A percentile compares a stretch with the other conserved stretches of the same genome.
Evolutionary conservation across 2,797 vertebrate species (phyloP).

Genomic region (Fistularia tabacaria): DNA sequence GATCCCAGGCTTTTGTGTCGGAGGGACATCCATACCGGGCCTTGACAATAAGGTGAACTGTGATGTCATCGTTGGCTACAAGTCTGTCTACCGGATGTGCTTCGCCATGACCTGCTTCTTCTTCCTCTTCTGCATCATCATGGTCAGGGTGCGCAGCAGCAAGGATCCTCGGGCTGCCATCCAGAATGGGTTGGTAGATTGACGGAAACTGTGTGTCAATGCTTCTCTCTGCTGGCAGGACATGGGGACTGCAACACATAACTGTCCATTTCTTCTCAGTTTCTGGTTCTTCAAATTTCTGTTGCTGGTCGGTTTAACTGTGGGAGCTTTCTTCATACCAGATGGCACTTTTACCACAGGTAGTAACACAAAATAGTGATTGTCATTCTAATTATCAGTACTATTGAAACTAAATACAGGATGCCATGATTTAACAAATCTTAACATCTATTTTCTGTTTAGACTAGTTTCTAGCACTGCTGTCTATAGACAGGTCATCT

Average conservation of each 20-base stretch:
- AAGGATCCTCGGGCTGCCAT: slow-evolving; percentile 84
- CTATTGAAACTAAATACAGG: too few species aligned
- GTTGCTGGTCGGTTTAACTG: slow-evolving; percentile 86
- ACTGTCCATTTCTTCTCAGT: slow-evolving; percentile 57
- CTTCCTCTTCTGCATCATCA: slow-evolving; percentile 81
- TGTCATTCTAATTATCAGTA: too few species aligned
- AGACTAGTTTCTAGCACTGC: too few species aligned
- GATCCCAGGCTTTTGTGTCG: slow-evolving; percentile 91
- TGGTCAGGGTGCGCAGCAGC: slow-evolving; percentile 88
- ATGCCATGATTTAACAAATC: too few species aligned
- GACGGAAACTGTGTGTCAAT: too few species aligned
- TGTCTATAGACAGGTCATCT: too few species aligned
- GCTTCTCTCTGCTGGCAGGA: too few species aligned
- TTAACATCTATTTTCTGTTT: too few species aligned
- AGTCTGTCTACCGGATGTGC: slow-evolving; percentile 93
- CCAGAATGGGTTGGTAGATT: slow-evolving; percentile 83
- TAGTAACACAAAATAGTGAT: slow-evolving; percentile 52
- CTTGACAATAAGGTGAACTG: slow-evolving; percentile 80
- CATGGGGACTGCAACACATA: too few species aligned
- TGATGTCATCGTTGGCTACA: slow-evolving; percentile 86
- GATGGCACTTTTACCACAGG: slow-evolving; percentile 86
- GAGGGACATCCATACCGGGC: slow-evolving; percentile 56
- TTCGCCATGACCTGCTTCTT: slow-evolving; percentile 91
- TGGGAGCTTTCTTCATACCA: slow-evolving; percentile 95
- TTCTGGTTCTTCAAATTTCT: slow-evolving; percentile 99